Conservation (phyloP, 2,797 vertebrate species). For the Enteromius fasciolatus region DNA sequence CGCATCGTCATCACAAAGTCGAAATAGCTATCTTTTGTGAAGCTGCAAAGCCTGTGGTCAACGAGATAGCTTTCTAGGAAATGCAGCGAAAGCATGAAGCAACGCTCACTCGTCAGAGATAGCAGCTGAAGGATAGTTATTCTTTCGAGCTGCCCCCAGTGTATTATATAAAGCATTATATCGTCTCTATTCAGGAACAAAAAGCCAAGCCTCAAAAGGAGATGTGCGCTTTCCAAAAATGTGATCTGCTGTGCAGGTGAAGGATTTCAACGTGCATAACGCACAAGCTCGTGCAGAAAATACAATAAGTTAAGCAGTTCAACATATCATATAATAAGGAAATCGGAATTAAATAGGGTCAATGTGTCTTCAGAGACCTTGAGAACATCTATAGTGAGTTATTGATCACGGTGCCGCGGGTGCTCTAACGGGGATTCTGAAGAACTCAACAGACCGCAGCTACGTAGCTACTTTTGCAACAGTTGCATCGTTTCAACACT, state of each 20-base stretch:
- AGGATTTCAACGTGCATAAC: background rate
- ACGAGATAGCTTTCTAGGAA: slow-evolving; percentile 91
- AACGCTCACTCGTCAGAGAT: slow-evolving; percentile 66
- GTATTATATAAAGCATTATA: slow-evolving; percentile 17
- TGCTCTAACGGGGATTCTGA: slow-evolving; percentile 13
- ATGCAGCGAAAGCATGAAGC: slow-evolving; percentile 64
- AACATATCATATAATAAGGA: background rate
- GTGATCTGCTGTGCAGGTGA: background rate
- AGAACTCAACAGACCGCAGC: slow-evolving; percentile 9
- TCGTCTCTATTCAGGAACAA: background rate
- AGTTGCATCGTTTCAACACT: slow-evolving; percentile 50
- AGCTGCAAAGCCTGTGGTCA: slow-evolving; percentile 73
- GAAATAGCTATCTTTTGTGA: slow-evolving; percentile 65
- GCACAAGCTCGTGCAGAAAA: background rate
- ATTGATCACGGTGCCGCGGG: slow-evolving; percentile 5
- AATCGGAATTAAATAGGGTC: background rate
- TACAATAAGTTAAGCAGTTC: background rate
- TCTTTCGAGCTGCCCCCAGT: background rate
- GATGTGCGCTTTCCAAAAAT: background rate
- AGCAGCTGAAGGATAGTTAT: slow-evolving; percentile 57
- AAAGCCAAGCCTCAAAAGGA: slow-evolving; percentile 4
- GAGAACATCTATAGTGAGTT: background rate
- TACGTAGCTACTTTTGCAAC: slow-evolving; percentile 16
- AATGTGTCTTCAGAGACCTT: slow-evolving; percentile 7
- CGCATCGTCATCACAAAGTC: slow-evolving; percentile 32